Conservation (phyloP, 1,140 invertebrate genomes). For the Eueides isabella region DNA sequence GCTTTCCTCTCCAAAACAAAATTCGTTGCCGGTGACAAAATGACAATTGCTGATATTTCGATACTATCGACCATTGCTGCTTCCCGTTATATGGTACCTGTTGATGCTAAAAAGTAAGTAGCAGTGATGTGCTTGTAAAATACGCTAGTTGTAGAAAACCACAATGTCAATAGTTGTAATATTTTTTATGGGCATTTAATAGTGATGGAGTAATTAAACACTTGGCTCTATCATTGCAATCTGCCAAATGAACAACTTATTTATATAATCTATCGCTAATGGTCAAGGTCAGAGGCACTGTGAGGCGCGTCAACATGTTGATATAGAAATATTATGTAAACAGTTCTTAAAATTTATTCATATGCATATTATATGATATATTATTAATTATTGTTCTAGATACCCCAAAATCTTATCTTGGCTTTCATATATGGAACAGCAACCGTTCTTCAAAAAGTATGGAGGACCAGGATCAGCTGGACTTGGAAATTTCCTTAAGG, state of each 20-base stretch:
- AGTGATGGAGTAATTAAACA: neutral
- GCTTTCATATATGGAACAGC: conserved; percentile 45
- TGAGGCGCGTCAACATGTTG: neutral
- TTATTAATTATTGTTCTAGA: conserved; percentile 40
- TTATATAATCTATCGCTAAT: neutral
- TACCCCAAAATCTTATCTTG: conserved; percentile 50
- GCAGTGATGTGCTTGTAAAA: neutral
- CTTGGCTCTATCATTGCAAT: neutral
- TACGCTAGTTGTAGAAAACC: too few relatives aligned
- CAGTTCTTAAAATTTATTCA: neutral
- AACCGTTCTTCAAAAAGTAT: conserved; percentile 44
- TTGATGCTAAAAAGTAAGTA: conserved; percentile 53
- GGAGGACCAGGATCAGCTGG: conserved; percentile 39
- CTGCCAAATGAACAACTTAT: neutral
- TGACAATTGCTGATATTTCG: conserved; percentile 58
- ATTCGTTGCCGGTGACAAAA: conserved; percentile 72
- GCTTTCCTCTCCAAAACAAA: conserved; percentile 83
- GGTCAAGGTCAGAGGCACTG: neutral
- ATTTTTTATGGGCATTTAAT: too few relatives aligned
- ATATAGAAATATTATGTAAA: neutral
- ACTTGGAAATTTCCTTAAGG: conserved; percentile 19
- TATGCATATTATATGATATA: neutral
- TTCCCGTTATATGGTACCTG: conserved; percentile 39
- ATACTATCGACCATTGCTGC: conserved; percentile 39
- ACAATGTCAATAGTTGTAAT: too few relatives aligned